A percentile compares a stretch with the other conserved stretches of the same genome.
Conservation (phyloP, 1,140 invertebrate species). For the Drosophila lacertosa region DNA sequence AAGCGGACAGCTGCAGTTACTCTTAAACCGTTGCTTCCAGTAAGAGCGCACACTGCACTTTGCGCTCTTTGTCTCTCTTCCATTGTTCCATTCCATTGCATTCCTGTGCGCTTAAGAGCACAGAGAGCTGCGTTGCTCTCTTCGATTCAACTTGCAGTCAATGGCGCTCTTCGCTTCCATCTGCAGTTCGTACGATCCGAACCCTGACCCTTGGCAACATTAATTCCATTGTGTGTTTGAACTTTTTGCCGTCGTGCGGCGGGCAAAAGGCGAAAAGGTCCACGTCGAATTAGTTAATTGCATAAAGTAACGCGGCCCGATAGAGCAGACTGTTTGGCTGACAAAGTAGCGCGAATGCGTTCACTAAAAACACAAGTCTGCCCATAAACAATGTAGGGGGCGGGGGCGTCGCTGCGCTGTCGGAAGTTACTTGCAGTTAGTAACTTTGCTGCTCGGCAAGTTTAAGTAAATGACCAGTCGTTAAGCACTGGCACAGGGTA, state of each 20-base stretch:
- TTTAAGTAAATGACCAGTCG: constrained; percentile 63
- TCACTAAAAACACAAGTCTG: constrained; percentile 36
- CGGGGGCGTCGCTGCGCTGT: no score
- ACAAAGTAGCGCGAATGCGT: constrained; percentile 48
- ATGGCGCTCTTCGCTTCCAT: constrained; percentile 24
- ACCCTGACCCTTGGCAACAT: constrained; percentile 70
- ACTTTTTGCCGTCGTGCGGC: constrained; percentile 27
- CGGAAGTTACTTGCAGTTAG: constrained; percentile 18
- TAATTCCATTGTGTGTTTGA: constrained; percentile 56
- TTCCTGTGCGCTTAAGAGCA: constrained; percentile 20
- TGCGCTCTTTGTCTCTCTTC: not conserved
- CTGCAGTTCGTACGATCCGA: constrained; percentile 5
- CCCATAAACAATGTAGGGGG: constrained; percentile 55
- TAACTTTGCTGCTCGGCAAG: constrained; percentile 39
- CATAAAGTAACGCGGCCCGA: constrained; percentile 54
- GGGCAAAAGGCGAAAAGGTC: constrained; percentile 41
- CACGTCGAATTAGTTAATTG: constrained; percentile 76
- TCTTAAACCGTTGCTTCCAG: constrained; percentile 15
- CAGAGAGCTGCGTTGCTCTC: constrained; percentile 3
- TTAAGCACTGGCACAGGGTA: constrained; percentile 2
- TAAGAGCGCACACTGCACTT: constrained; percentile 27
- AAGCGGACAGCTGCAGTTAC: not conserved
- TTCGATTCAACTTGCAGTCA: constrained; percentile 31
- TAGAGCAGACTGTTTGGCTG: constrained; percentile 52
- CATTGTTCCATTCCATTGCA: constrained; percentile 32